Evolutionary conservation across 2,797 vertebrate genomes (phyloP), one percentile per base, ranked within the genome.

Genomic region (Platalea minor): DNA sequence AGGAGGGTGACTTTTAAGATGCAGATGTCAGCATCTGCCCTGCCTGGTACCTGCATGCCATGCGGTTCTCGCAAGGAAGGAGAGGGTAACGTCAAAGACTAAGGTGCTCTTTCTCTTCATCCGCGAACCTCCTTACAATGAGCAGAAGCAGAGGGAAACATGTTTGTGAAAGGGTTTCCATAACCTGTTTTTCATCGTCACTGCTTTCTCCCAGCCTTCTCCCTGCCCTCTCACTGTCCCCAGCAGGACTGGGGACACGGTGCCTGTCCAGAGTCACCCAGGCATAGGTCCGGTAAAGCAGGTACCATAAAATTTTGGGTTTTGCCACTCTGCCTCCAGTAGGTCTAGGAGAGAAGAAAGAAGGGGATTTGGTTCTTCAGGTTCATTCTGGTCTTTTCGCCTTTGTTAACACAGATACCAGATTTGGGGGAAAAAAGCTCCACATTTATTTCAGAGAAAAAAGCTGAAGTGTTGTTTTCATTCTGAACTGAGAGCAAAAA

Each of bases 41-140:
- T 2, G 3, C 45, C 60, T 43, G 24, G 28, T 45, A 51, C 2
- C 1, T 57, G 7, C 8, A 3, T 0, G 0, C 31, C 9, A 5
- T 5, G 11, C 1, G 11, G 57, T 19, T 45, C 51, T 61, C 1
- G 0, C 0, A 0, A 2, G 11, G 59, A 41, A 79, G 37, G 23
- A 70, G 25, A 64, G 19, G 16, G 31, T 65, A 11, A 60, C 3
- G 3, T 39, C n/a, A 80, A 80, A 91, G 54, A n/a, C 37, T 35
- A 65, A 75, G 68, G 61, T 45, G 19, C 8, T 79, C 18, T 51
- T 83, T 85, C 33, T 63, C 31, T 91, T 89, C 28, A 26, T 29
- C 37, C 8, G 4, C 51, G 60, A 72, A 56, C 37, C 39, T 72
- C 33, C 5, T 12, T 35, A 26, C 15, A 28, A 20, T 9, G 21